phyloP scores from a whole-genome alignment of 92 coral and sea anemone species.

The Palythoa grandis region DNA sequence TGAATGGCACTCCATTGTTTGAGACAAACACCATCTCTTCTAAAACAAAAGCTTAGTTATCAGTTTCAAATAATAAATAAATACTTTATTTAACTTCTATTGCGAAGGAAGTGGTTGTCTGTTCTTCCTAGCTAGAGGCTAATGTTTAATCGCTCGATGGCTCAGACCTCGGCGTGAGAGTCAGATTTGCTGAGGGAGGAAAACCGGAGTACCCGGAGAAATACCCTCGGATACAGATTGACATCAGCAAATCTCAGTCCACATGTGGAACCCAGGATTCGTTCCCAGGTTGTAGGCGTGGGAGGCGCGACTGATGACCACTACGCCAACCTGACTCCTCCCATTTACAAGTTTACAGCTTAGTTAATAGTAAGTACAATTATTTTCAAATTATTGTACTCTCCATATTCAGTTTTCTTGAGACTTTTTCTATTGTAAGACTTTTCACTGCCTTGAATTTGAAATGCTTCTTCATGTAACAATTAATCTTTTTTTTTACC shows the following conservation, averaged over 20 bases:
- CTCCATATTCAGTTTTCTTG: not conserved
- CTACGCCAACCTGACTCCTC: too few species aligned
- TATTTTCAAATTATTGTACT: not conserved
- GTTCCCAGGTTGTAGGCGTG: too few species aligned
- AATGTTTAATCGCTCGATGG: too few species aligned
- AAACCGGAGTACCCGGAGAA: not conserved
- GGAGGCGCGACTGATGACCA: too few species aligned
- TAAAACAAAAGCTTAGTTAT: not conserved
- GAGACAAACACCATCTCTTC: slow-evolving; percentile 12
- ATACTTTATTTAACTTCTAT: too few species aligned
- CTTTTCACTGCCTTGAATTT: not conserved
- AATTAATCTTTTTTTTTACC: not conserved
- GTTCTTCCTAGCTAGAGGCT: too few species aligned
- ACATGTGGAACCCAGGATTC: too few species aligned
- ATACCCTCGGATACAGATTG: not conserved
- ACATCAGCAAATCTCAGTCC: too few species aligned
- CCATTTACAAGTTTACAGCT: not conserved
- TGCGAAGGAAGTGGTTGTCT: too few species aligned
- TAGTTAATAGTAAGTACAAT: not conserved
- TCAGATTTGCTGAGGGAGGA: not conserved
- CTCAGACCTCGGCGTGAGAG: too few species aligned
- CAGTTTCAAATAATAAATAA: not conserved
- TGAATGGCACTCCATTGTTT: slow-evolving; percentile 16
- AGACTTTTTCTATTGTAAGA: not conserved
- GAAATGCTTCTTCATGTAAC: not conserved